Base-by-base conservation (phyloP, 1,140 invertebrate species). In the Lepidostoma basale region DNA sequence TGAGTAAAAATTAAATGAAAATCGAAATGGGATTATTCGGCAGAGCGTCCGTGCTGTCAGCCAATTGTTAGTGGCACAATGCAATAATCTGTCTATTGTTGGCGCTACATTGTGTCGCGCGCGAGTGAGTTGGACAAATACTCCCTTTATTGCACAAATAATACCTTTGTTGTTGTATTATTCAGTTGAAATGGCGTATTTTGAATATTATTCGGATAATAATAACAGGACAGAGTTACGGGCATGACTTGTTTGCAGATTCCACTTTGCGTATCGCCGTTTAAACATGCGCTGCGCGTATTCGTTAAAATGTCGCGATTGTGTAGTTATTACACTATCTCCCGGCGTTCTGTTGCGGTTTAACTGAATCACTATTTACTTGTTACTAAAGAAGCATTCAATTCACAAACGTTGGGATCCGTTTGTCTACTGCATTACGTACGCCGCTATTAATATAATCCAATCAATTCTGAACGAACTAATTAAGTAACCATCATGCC, bases 131-230 rank as follows among this genome's bases (percentile, higher is more conserved):
- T 68, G 45, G 36, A 60, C 67, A 63, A 64, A 56, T 62, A 47
- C 23, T 62, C 59, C 54, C 59, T 60, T 68, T 68, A 66, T 62
- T 72, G 62, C 30, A 18, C 62, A 36, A 72, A 72, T 72, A 72
- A 72, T 72, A 72, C 70, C 70, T 72, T 72, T 72, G 70, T 72
- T 72, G 60, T 68, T 72, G 70, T 67, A 68, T 72, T 72, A 72
- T 72, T 72, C 70, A 69, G 49, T 68, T 62, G 62, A 67, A 72
- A 72, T 72, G 70, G 42, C 47, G 66, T 68, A 72, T 72, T 72
- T 72, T 67, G 66, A 72, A 68, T 68, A 72, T 69, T 72, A 72
- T 72, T 72, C 70, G 62, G 67, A 72, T 72, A 64, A 72, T 65
- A 68, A 72, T 72, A 68, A 72, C 67, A 72, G 67, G 52, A 64